phyloP scores from a whole-genome alignment of 2,888 invertebrate genomes.

The Pyrgus malvae region DNA sequence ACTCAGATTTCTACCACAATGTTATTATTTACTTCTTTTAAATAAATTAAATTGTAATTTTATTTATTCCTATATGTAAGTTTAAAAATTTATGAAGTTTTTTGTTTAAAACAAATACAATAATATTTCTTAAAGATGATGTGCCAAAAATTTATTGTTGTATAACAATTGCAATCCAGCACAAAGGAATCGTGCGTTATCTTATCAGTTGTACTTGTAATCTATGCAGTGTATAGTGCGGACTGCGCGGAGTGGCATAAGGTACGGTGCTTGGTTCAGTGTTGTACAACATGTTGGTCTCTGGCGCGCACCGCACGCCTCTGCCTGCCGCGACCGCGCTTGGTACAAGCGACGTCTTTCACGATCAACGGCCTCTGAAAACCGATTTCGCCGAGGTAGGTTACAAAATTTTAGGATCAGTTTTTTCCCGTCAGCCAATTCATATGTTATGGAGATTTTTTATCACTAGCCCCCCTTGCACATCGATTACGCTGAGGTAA shows the following conservation, averaged over 20 bases:
- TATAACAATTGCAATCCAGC: conserved; percentile 46
- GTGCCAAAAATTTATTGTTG: neutral
- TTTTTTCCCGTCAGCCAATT: too few relatives aligned
- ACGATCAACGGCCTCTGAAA: neutral
- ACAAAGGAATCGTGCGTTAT: conserved; percentile 53
- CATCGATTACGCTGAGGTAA: too few relatives aligned
- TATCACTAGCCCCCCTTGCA: too few relatives aligned
- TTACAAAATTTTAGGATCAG: conserved; percentile 7
- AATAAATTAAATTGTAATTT: too few relatives aligned
- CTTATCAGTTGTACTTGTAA: conserved; percentile 69
- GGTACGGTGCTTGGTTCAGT: conserved; percentile 33
- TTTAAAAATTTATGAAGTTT: too few relatives aligned
- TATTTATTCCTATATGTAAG: too few relatives aligned
- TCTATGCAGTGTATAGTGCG: conserved; percentile 48
- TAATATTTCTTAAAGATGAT: conserved; percentile 3
- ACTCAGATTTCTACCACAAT: too few relatives aligned
- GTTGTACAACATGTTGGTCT: conserved; percentile 67
- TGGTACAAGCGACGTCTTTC: conserved; percentile 34
- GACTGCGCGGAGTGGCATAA: too few relatives aligned
- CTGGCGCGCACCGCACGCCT: conserved; percentile 64
- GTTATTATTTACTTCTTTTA: too few relatives aligned
- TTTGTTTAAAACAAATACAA: too few relatives aligned
- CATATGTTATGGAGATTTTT: too few relatives aligned
- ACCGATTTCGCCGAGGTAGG: conserved; percentile 27
- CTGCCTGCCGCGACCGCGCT: conserved; percentile 44